Evolutionary conservation across 1,140 invertebrate species (phyloP).

Genomic region (Tetraneura akinire): DNA sequence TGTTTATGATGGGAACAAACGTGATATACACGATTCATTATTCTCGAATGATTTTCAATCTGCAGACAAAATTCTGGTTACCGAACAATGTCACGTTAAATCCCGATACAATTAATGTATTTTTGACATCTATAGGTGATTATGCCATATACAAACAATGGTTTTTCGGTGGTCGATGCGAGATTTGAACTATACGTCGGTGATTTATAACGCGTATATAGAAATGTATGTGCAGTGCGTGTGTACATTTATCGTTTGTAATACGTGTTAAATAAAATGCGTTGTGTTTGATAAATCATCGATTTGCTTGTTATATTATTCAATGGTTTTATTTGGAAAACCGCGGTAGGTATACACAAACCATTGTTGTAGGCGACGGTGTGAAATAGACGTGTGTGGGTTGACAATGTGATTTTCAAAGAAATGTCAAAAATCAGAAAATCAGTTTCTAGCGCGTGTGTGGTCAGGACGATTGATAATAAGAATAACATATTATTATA

Average conservation of each 20-base stretch:
- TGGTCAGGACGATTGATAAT: slow-evolving; percentile 36
- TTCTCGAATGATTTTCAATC: too few species aligned
- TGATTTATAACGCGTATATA: background rate
- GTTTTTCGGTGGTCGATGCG: background rate
- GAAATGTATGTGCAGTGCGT: too few species aligned
- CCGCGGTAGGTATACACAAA: background rate
- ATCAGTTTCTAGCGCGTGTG: slow-evolving; percentile 34
- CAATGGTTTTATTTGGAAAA: background rate
- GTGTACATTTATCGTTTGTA: background rate
- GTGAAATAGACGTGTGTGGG: slow-evolving; percentile 29
- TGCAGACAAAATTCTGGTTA: too few species aligned
- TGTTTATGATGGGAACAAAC: too few species aligned
- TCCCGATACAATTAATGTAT: too few species aligned
- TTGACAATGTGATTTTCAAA: slow-evolving; percentile 40
- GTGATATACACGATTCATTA: too few species aligned
- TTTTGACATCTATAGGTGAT: too few species aligned
- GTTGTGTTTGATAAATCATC: slow-evolving; percentile 6
- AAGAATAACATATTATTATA: background rate
- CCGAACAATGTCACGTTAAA: too few species aligned
- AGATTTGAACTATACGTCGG: background rate
- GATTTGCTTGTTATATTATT: slow-evolving; percentile 4
- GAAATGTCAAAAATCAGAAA: slow-evolving; percentile 43
- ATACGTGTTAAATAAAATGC: too few species aligned
- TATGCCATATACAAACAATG: background rate
- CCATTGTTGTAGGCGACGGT: slow-evolving; percentile 37